Percentiles rank a stretch among this genome's conserved stretches.
These are phyloP conservation scores for Anableps anableps DNA, from an alignment of 2,797 vertebrate genomes.

Conservation along the genomic window DNA sequence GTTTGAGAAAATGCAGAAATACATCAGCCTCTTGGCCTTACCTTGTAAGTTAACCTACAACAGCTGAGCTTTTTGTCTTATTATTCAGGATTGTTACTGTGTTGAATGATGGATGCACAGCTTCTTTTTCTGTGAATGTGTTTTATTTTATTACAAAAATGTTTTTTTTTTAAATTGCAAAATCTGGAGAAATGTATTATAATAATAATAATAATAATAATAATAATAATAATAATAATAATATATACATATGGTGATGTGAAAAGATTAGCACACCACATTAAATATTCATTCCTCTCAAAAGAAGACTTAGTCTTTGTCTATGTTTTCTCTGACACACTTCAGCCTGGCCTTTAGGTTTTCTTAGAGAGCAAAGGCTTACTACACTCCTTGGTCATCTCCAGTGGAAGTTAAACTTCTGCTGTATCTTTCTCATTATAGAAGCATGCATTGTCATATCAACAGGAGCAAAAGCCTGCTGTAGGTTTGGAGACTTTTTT, in stretches of 20 bases:
- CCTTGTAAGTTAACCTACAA: constrained; percentile 86
- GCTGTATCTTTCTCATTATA: background rate
- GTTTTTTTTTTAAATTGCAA: background rate
- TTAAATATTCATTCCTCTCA: background rate
- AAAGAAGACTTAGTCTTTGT: background rate
- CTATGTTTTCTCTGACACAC: too few species aligned
- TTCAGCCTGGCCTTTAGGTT: too few species aligned
- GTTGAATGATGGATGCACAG: background rate
- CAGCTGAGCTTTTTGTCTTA: constrained; percentile 8
- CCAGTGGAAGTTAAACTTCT: too few species aligned
- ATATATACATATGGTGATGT: too few species aligned
- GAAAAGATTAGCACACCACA: background rate
- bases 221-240: too few species aligned
- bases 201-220: too few species aligned
- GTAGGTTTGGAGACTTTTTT: background rate
- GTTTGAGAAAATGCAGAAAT: constrained; percentile 93
- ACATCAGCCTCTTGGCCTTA: constrained; percentile 89
- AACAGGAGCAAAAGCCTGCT: background rate
- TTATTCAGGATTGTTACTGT: background rate
- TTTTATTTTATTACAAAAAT: background rate
- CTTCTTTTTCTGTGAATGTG: background rate
- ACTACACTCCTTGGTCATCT: too few species aligned
- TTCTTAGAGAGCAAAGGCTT: too few species aligned
- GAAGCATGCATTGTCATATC: background rate
- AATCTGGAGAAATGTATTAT: background rate